Conservation (phyloP, 2,113 vertebrate genomes). For the Odocoileus virginianus region DNA sequence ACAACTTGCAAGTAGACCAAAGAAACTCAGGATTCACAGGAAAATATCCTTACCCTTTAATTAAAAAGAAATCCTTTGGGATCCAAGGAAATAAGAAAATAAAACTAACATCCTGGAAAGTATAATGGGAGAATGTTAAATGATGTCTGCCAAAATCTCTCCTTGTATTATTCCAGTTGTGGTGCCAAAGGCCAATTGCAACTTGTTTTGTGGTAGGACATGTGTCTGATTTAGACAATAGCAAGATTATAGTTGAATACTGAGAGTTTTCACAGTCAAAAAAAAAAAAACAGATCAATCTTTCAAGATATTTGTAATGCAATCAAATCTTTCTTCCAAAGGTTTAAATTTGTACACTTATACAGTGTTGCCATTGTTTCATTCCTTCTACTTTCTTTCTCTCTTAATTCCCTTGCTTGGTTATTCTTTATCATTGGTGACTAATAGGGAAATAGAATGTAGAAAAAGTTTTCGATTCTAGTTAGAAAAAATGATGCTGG, state of each 20-base stretch:
- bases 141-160: conserved; percentile 39
- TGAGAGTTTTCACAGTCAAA: conserved; percentile 39
- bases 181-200: conserved; percentile 67
- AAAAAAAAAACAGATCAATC: neutral
- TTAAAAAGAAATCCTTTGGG: conserved; percentile 14
- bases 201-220: conserved; percentile 59
- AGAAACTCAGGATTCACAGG: neutral
- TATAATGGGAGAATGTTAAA: conserved; percentile 38
- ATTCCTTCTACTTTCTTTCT: neutral
- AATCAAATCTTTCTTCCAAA: neutral
- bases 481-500: neutral
- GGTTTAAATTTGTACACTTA: neutral
- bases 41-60: conserved; percentile 38
- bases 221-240: conserved; percentile 57
- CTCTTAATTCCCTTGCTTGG: neutral
- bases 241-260: conserved; percentile 53
- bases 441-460: neutral
- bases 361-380: neutral
- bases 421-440: neutral
- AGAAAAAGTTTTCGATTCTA: neutral
- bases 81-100: conserved; percentile 30
- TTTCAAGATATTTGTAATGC: conserved; percentile 42
- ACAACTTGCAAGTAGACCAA: neutral
- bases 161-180: neutral
- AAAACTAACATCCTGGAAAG: conserved; percentile 36